Percentiles rank a stretch among this genome's conserved stretches.
Evolutionary conservation across 2,113 vertebrate species (phyloP).

Genomic region (Sander vitreus): DNA sequence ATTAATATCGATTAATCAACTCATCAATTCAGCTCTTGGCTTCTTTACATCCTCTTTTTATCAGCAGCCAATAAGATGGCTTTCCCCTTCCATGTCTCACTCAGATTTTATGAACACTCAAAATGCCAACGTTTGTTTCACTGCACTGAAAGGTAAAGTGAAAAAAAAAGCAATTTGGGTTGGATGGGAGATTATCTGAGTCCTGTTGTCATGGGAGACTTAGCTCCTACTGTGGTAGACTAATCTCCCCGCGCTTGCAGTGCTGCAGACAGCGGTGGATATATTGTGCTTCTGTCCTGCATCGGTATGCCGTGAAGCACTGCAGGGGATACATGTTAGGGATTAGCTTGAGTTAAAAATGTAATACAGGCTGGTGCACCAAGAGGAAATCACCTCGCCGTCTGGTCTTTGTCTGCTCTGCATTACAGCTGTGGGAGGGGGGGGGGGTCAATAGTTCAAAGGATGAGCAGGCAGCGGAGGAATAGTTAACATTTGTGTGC

Average conservation of each 20-base stretch:
- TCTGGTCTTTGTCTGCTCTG: conserved; percentile 63
- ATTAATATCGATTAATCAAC: not conserved
- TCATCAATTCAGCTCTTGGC: not conserved
- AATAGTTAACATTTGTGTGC: conserved; percentile 45
- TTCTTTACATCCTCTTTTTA: not conserved
- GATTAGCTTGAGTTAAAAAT: conserved; percentile 74
- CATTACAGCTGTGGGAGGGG: conserved; percentile 43
- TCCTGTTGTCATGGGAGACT: conserved; percentile 52
- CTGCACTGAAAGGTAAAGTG: not conserved
- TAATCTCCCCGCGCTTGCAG: conserved; percentile 52
- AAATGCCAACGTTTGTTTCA: conserved; percentile 4
- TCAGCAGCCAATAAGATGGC: not conserved
- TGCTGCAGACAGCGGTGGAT: conserved; percentile 44
- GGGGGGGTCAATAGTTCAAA: conserved; percentile 60
- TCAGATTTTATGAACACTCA: not conserved
- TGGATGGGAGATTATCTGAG: conserved; percentile 47
- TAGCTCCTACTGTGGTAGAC: conserved; percentile 48
- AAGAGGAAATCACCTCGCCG: conserved; percentile 73
- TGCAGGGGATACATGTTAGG: conserved; percentile 56
- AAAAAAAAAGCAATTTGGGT: conserved; percentile 31
- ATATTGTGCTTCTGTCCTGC: conserved; percentile 44
- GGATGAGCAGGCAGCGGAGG: conserved; percentile 27
- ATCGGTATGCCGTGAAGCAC: conserved; percentile 53
- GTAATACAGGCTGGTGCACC: conserved; percentile 61
- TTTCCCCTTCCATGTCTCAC: not conserved